Base-by-base conservation (phyloP, 2,888 invertebrate species). In the Eristalis pertinax region DNA sequence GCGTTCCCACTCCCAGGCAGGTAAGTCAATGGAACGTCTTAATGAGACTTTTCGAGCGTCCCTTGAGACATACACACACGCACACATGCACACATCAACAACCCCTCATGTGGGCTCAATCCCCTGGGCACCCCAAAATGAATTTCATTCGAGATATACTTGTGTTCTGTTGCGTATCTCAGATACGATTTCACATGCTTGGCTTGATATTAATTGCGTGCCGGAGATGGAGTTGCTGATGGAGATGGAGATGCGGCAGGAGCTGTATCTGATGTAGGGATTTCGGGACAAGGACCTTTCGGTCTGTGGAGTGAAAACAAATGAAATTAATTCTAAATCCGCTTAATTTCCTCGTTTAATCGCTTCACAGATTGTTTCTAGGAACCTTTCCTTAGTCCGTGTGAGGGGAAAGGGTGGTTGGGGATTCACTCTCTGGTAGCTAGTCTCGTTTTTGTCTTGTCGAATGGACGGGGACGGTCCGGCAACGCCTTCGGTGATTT, bases 1-100 rank as follows among this genome's bases (percentile, higher is more conserved):
- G 96, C 96, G 0, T 96, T 96, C 91, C 96, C 97, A 1, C 94
- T 91, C 10, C 89, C 93, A 77, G 91, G 93, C 89, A 94, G 94
- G 90, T 94, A 72, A 94, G 94, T 75, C 38, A 32, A 35, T 35
- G 19, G 11, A 32, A 29, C 26, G 24, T 60, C 60, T 60, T 24
- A 24, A 50, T 50, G 50, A 50, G 50, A 50, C 19, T 50, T 50
- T 50, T 19, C 50, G 19, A 15, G 43, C n/a, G n/a, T 43, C 43
- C 43, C 43, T 15, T n/a, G n/a, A 43, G 38, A 38, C 13, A 43
- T 4, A 43, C 43, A 7, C n/a, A 5, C 50, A 50, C 19, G 8
- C 19, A 19, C 50, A 50, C 43, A 7, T n/a, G 1, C 50, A 50
- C 50, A 50, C 19, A 8, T 8, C 50, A 32, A 32, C 19, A 7